Conservation (phyloP, 2,113 vertebrate genomes). For the Emydura subglobosa region DNA sequence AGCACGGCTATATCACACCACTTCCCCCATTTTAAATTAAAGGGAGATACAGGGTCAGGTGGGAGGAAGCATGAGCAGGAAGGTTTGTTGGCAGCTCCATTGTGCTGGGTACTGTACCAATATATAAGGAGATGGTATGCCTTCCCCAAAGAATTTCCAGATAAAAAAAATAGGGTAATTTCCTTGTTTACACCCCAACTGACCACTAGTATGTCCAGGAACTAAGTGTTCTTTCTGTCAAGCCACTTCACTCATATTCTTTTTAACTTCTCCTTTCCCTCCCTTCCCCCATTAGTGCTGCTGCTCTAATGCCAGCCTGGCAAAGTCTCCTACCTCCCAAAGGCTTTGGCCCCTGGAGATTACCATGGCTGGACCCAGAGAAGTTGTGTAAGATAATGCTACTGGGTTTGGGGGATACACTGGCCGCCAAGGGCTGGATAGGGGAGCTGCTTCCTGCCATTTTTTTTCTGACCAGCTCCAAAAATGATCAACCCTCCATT, state of each 20-base stretch:
- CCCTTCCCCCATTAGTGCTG: neutral
- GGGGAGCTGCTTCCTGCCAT: neutral
- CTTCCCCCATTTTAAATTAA: conserved; percentile 23
- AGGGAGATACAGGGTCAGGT: neutral
- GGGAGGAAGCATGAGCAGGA: neutral
- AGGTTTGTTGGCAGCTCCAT: rapidly evolving
- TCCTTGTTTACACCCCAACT: neutral
- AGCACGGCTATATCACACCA: neutral
- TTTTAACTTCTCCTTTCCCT: neutral
- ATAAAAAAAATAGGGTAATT: neutral
- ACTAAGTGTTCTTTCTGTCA: neutral
- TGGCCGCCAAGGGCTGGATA: neutral
- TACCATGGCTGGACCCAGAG: neutral
- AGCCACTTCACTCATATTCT: neutral
- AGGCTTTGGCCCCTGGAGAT: neutral
- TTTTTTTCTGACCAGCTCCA: neutral
- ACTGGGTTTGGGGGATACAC: neutral
- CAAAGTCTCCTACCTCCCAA: neutral
- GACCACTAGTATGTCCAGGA: neutral
- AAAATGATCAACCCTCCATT: neutral
- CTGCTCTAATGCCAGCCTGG: neutral
- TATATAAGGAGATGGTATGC: neutral
- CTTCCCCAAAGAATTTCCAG: neutral
- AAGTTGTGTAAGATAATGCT: neutral
- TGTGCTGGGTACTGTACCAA: neutral